Percentiles rank a stretch among this genome's conserved stretches.
These are phyloP conservation scores for Poeciliopsis prolifica DNA, from an alignment of 2,113 vertebrate species.

Conservation along the genomic window DNA sequence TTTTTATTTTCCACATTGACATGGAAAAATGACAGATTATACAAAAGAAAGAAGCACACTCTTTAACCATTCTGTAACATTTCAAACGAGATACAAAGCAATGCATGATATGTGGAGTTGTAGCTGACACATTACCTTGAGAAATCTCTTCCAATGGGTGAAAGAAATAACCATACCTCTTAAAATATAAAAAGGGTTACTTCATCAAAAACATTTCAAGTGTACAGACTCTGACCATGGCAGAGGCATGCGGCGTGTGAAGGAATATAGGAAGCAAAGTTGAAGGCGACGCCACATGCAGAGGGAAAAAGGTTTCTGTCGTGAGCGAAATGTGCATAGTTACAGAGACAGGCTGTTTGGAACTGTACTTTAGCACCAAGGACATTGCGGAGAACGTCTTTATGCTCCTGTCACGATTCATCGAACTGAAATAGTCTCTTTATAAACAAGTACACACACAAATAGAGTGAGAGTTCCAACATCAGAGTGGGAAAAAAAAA, in stretches of 20 bases:
- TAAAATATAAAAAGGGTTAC: background rate
- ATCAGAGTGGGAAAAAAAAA: background rate
- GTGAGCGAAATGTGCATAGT: background rate
- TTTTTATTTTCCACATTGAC: background rate
- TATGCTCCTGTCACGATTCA: slow-evolving; percentile 28
- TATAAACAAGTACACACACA: background rate
- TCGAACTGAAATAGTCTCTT: slow-evolving; percentile 19
- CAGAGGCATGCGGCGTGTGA: background rate
- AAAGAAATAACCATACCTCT: background rate
- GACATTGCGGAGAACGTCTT: slow-evolving; percentile 9
- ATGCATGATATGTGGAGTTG: background rate
- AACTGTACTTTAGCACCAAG: slow-evolving; percentile 30
- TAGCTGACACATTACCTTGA: background rate
- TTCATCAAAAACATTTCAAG: background rate
- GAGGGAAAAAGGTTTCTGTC: background rate
- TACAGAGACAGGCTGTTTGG: background rate
- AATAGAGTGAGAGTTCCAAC: background rate
- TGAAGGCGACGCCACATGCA: background rate
- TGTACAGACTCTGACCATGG: background rate
- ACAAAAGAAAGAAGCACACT: background rate
- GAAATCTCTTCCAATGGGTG: background rate
- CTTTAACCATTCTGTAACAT: background rate
- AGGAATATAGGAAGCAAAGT: background rate
- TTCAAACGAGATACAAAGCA: background rate
- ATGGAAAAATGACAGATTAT: background rate